A percentile compares a stretch with the other conserved stretches of the same genome.
phyloP scores from a whole-genome alignment of 2,797 vertebrate species.

The Lacerta viridis region DNA sequence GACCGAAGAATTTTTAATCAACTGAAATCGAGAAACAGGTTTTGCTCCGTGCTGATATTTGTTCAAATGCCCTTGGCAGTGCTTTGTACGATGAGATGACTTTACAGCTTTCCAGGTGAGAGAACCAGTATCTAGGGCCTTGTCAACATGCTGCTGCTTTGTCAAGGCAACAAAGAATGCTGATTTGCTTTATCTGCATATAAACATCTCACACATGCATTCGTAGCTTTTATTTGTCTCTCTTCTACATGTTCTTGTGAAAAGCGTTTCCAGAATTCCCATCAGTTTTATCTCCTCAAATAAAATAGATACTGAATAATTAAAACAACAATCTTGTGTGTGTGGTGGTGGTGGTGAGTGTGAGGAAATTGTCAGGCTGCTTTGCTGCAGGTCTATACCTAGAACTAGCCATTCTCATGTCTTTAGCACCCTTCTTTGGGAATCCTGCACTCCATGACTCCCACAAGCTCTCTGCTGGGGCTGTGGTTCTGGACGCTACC shows the following conservation, averaged over 20 bases:
- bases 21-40: not conserved
- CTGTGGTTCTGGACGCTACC: no score
- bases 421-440: no score
- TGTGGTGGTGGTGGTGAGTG: no score
- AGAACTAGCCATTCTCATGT: no score
- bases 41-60: not conserved
- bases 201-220: not conserved
- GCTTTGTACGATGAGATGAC: not conserved
- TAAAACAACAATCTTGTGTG: not conserved
- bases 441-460: no score
- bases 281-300: not conserved
- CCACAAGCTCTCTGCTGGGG: no score
- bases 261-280: accelerated
- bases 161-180: accelerated
- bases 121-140: not conserved
- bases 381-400: no score
- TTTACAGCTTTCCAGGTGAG: not conserved
- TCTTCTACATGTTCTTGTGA: not conserved
- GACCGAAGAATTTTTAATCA: not conserved
- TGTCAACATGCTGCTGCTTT: not conserved
- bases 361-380: no score
- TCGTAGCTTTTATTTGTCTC: not conserved
- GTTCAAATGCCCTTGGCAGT: accelerated
- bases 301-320: not conserved
- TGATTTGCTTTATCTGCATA: conserved; percentile 37